These are phyloP conservation scores for Microtus pennsylvanicus DNA, from an alignment of 2,113 vertebrate genomes.

Conservation along the genomic window DNA sequence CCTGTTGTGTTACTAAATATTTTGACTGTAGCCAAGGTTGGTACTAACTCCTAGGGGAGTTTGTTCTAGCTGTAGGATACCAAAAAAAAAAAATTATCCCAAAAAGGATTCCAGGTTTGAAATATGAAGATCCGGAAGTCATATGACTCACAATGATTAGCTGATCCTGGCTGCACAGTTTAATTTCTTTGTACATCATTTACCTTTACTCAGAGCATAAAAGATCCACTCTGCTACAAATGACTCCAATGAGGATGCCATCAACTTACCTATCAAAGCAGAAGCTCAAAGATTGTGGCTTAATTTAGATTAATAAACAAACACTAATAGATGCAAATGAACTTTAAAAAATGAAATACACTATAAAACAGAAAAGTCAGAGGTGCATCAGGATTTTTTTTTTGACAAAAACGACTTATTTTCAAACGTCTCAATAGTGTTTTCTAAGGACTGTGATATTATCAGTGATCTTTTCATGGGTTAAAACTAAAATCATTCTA, in stretches of 20 bases:
- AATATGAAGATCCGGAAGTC: not conserved
- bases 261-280: not conserved
- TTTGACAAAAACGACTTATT: not conserved
- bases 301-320: not conserved
- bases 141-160: not conserved
- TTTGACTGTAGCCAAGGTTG: slow-evolving; percentile 20
- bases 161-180: not conserved
- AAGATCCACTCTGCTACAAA: not conserved
- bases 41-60: slow-evolving; percentile 34
- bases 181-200: not conserved
- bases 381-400: not conserved
- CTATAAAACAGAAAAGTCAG: not conserved
- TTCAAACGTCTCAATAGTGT: not conserved
- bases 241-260: not conserved
- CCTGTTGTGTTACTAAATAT: slow-evolving; percentile 49
- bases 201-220: slow-evolving; percentile 6
- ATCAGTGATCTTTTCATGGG: not conserved
- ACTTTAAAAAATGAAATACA: not conserved
- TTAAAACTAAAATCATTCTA: slow-evolving; percentile 24
- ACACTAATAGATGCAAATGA: not conserved
- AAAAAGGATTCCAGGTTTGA: not conserved
- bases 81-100: not conserved
- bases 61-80: not conserved
- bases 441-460: not conserved
- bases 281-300: not conserved